phyloP scores from a whole-genome alignment of 2,888 invertebrate genomes.

The Spilarctia lutea region DNA sequence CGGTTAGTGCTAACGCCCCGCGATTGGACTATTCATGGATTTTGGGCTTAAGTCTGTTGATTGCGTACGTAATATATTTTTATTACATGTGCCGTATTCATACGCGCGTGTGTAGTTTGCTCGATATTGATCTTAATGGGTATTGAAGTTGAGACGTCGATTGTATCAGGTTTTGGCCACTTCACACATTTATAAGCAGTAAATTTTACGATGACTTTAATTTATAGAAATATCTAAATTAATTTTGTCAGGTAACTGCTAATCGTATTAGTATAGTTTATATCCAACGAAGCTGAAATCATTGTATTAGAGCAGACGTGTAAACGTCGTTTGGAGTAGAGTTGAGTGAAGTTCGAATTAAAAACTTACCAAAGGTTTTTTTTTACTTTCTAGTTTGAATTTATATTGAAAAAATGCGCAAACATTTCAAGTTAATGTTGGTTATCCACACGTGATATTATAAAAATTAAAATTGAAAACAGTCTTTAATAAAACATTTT shows the following conservation, averaged over 20 bases:
- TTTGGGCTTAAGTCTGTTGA: slow-evolving; percentile 9
- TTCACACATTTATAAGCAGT: background rate
- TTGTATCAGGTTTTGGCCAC: background rate
- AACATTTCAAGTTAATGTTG: background rate
- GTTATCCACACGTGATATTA: no score
- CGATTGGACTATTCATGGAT: slow-evolving; percentile 10
- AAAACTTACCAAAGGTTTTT: background rate
- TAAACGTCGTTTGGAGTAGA: background rate
- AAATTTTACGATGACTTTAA: background rate
- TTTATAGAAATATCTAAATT: background rate
- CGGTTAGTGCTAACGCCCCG: slow-evolving; percentile 8
- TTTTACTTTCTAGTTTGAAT: background rate
- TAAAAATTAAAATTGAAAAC: no score
- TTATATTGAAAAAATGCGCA: background rate
- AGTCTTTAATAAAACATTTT: no score
- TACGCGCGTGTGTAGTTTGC: background rate
- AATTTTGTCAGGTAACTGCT: background rate
- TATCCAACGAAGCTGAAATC: background rate
- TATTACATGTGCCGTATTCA: slow-evolving; percentile 3
- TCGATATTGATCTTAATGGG: slow-evolving; percentile 3
- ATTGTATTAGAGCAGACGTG: background rate
- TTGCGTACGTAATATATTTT: slow-evolving; percentile 13
- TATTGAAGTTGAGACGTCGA: slow-evolving; percentile 1
- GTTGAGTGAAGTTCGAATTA: background rate
- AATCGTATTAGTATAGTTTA: background rate